A percentile compares a stretch with the other conserved stretches of the same genome.
These are phyloP conservation scores for Nasonovia ribisnigri DNA, from an alignment of 2,888 invertebrate species.

Conservation along the genomic window DNA sequence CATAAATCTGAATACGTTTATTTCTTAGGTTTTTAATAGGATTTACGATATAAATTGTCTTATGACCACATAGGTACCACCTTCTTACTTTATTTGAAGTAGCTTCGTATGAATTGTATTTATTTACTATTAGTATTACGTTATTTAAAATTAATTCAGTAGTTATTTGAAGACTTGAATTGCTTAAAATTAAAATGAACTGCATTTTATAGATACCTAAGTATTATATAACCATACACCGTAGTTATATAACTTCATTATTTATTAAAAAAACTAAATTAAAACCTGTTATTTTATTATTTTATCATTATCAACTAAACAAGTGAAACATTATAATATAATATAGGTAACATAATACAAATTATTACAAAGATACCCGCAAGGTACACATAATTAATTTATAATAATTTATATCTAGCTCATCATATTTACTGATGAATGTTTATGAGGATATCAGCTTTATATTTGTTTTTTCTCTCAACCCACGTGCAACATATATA, in stretches of 20 bases:
- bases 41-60: not conserved
- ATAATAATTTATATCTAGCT: not conserved
- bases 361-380: not conserved
- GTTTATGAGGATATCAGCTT: not conserved
- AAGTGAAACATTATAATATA: not conserved
- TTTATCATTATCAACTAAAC: too few species aligned
- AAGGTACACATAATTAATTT: not conserved
- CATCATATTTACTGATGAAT: not conserved
- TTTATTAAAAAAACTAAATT: not conserved
- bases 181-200: not conserved
- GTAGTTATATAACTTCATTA: not conserved
- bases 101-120: not conserved
- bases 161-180: not conserved
- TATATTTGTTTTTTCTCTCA: too few species aligned
- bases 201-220: not conserved
- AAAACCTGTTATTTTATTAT: not conserved
- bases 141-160: not conserved
- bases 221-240: not conserved
- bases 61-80: not conserved
- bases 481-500: too few species aligned
- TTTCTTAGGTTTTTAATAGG: too few species aligned
- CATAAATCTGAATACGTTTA: not conserved
- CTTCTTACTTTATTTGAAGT: not conserved
- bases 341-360: not conserved
- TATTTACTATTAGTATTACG: not conserved